These are phyloP conservation scores for Dromiciops gliroides DNA, from an alignment of 2,113 vertebrate species.

Conservation along the genomic window DNA sequence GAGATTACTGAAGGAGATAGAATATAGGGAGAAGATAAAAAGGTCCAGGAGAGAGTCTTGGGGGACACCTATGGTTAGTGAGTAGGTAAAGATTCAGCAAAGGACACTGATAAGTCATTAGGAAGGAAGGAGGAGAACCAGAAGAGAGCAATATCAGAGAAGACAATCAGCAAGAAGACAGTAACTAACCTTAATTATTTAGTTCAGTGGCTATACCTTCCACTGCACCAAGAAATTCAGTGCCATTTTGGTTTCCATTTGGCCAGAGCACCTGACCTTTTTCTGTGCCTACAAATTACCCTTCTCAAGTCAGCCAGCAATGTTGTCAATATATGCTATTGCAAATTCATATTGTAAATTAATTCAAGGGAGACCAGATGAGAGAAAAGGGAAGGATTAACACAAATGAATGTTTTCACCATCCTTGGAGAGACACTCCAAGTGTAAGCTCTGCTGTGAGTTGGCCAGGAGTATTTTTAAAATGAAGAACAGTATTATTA, in stretches of 20 bases:
- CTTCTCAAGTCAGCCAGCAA: not conserved
- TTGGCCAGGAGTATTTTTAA: not conserved
- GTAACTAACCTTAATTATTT: slow-evolving; percentile 68
- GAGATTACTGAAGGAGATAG: not conserved
- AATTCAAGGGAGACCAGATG: not conserved
- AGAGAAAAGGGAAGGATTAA: not conserved
- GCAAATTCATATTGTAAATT: not conserved
- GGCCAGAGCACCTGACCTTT: not conserved
- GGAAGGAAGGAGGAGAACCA: not conserved
- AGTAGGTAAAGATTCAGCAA: not conserved
- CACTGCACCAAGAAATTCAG: not conserved
- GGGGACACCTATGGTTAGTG: not conserved
- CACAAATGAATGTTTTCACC: not conserved
- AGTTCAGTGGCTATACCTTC: slow-evolving; percentile 49
- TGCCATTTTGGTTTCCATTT: not conserved
- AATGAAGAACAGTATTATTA: not conserved
- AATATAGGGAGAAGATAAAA: not conserved
- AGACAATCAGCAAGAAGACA: not conserved
- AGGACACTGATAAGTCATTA: not conserved
- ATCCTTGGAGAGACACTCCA: not conserved
- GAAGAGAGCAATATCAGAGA: not conserved
- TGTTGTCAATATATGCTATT: not conserved
- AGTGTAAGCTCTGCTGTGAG: not conserved
- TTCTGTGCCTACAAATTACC: not conserved
- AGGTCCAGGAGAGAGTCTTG: not conserved